Conservation (phyloP, 2,888 invertebrate genomes). For the Aspidiotus rigidus region DNA sequence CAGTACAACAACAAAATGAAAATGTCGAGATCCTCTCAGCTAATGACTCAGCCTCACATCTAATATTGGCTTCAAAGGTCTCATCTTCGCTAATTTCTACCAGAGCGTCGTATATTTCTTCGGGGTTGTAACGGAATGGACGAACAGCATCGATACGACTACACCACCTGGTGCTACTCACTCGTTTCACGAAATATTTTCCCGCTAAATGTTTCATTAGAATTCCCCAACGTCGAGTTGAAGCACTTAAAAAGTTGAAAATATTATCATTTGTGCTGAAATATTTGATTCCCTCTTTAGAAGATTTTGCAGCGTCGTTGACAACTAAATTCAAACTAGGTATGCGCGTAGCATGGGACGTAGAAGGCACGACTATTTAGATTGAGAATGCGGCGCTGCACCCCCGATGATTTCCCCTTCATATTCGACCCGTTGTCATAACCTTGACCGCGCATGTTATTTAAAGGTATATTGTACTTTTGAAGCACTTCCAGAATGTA, state of each 20-base stretch:
- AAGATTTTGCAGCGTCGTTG: constrained; percentile 25
- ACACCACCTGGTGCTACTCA: too few relatives aligned
- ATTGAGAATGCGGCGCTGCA: constrained; percentile 24
- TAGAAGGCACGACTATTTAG: constrained; percentile 21
- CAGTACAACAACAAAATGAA: constrained; percentile 18
- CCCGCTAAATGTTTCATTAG: too few relatives aligned
- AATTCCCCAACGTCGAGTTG: too few relatives aligned
- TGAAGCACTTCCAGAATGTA: constrained; percentile 9
- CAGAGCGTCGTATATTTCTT: too few relatives aligned
- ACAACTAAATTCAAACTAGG: constrained; percentile 28
- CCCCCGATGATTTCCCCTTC: constrained; percentile 15
- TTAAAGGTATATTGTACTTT: constrained; percentile 5
- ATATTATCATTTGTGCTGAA: constrained; percentile 1
- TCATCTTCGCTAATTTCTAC: too few relatives aligned
- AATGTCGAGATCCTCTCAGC: too few relatives aligned
- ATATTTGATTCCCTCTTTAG: neutral
- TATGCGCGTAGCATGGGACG: constrained; percentile 27
- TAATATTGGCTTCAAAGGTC: too few relatives aligned
- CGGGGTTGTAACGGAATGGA: too few relatives aligned
- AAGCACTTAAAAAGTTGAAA: neutral
- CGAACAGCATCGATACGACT: too few relatives aligned
- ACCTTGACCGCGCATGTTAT: constrained; percentile 27
- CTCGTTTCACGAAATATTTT: too few relatives aligned
- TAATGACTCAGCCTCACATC: too few relatives aligned
- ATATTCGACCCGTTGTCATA: constrained; percentile 29